Base-by-base conservation (phyloP, 2,797 vertebrate genomes). In the Gambelia wislizenii region DNA sequence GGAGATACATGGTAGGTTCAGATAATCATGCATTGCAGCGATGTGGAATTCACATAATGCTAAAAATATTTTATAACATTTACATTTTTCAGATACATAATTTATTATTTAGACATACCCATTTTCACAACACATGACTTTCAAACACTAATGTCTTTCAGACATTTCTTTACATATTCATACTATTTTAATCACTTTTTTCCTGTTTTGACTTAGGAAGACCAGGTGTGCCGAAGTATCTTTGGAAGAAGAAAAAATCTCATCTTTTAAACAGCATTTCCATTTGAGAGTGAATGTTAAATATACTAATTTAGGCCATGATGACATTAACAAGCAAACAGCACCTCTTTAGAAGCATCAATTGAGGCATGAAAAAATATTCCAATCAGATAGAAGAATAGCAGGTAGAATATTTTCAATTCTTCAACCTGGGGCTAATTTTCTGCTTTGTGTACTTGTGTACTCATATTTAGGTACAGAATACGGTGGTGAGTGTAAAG, bases 171-270 rank as follows among this genome's bases (percentile, higher is more conserved):
- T 91, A 87, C 79, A 82, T n/a, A 89, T 92, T 92, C 54, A 39
- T 82, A 54, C 80, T 85, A 47, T 61, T 90, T 91, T 91, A 92
- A 89, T 91, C 12, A 54, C 13, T 90, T 91, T 86, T 88, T 83
- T 83, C 83, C 59, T 83, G 81, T 59, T n/a, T 90, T 93, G 84
- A 86, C 88, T 84, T 86, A 54, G 91, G 77, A 88, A 74, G 80
- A 4, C 89, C 87, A 91, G 87, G 85, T 91, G 47, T 90, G 88
- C 84, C 93, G 76, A 92, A 88, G 92, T 92, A 84, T 5, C 70
- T 47, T 78, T 25, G 59, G 86, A 92, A 94, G 91, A 91, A 91
- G 92, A 90, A 91, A 74, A n/a, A 70, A 27, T 0, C 67, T 79
- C 67, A 52, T 64, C 27, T 39, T 81, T 67, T 47, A 47, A 76